phyloP scores from a whole-genome alignment of 2,888 invertebrate species.

The Nomada ruficornis region DNA sequence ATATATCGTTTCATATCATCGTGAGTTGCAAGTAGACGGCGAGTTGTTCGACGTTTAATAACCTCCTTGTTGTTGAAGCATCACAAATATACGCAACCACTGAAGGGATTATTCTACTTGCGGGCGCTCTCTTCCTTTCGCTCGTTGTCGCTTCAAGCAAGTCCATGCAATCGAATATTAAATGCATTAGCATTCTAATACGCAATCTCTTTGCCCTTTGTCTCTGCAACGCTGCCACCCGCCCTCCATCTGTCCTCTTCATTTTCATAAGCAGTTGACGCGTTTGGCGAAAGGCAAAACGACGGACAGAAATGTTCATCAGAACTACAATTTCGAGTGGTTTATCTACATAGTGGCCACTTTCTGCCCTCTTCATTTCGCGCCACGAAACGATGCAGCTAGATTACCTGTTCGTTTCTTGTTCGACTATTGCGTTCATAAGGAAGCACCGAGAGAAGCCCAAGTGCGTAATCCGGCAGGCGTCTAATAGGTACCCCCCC shows the following conservation, averaged over 20 bases:
- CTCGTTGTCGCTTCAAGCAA: not conserved
- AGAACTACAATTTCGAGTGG: conserved; percentile 29
- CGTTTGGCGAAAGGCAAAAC: conserved; percentile 1
- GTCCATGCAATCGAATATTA: conserved; percentile 28
- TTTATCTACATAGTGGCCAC: not conserved
- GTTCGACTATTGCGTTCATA: conserved; percentile 3
- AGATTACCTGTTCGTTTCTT: conserved; percentile 14
- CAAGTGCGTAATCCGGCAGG: not conserved
- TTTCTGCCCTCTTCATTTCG: not conserved
- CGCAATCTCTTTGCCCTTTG: conserved; percentile 23
- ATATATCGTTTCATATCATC: not conserved
- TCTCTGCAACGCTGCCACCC: not conserved
- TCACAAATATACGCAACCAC: too few relatives aligned
- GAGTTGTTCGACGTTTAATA: conserved; percentile 23
- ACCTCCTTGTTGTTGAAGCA: not conserved
- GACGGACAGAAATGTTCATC: conserved; percentile 22
- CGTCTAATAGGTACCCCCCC: not conserved
- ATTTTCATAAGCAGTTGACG: not conserved
- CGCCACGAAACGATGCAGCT: not conserved
- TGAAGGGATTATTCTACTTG: not conserved
- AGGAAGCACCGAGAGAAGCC: conserved; percentile 1
- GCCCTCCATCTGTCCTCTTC: not conserved
- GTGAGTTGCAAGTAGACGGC: not conserved
- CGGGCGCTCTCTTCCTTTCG: not conserved
- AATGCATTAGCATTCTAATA: conserved; percentile 40